Evolutionary conservation across 2,797 vertebrate genomes (phyloP).

Genomic region (Anabas testudineus): DNA sequence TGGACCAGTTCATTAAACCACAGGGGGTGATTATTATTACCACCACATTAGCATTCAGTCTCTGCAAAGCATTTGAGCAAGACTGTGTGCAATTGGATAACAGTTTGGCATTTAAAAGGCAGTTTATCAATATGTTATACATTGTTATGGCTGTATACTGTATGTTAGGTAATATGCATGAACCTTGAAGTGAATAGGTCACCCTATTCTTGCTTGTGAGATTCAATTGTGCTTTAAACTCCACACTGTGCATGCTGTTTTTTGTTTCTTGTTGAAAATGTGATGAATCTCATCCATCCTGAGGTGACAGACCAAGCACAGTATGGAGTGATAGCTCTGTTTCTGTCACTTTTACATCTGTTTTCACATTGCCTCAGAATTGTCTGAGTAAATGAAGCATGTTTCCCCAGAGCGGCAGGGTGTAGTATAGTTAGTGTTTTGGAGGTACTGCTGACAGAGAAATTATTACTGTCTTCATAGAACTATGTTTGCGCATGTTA

Average conservation of each 20-base stretch:
- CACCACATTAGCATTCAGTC: slow-evolving; percentile 35
- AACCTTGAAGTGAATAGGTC: neutral
- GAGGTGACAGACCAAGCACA: slow-evolving; percentile 48
- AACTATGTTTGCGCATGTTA: slow-evolving; percentile 27
- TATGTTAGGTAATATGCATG: neutral
- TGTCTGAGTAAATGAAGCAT: slow-evolving; percentile 59
- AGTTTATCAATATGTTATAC: slow-evolving; percentile 11
- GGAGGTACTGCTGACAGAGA: slow-evolving; percentile 51
- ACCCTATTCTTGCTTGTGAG: neutral
- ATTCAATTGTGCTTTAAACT: slow-evolving; percentile 17
- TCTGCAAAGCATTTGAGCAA: slow-evolving; percentile 21
- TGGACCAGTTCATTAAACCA: slow-evolving; percentile 61
- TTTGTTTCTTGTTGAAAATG: slow-evolving; percentile 21
- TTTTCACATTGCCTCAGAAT: slow-evolving; percentile 48
- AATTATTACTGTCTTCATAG: slow-evolving; percentile 38
- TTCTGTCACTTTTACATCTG: slow-evolving; percentile 54
- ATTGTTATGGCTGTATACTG: neutral
- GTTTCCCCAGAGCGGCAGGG: slow-evolving; percentile 47
- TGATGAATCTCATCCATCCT: slow-evolving; percentile 55
- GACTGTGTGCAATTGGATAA: slow-evolving; percentile 20
- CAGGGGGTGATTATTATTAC: slow-evolving; percentile 59
- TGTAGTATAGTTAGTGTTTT: slow-evolving; percentile 53
- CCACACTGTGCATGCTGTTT: slow-evolving; percentile 13
- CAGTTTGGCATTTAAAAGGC: slow-evolving; percentile 27
- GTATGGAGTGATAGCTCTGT: slow-evolving; percentile 32